These are phyloP conservation scores for Phymorhynchus buccinoides DNA, from an alignment of 1,140 invertebrate species.

Conservation along the genomic window DNA sequence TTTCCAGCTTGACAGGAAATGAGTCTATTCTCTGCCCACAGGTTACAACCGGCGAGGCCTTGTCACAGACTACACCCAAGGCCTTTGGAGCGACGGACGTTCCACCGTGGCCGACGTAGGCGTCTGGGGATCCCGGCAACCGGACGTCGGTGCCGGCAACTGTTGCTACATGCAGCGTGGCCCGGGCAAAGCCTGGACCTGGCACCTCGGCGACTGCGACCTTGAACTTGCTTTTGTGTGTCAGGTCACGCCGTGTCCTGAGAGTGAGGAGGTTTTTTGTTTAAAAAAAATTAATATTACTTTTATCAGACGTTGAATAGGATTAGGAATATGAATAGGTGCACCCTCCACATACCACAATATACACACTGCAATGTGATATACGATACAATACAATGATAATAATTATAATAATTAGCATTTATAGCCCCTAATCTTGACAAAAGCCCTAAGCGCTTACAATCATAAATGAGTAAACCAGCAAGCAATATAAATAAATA, in stretches of 20 bases:
- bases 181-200: slow-evolving; percentile 31
- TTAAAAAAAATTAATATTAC: background rate
- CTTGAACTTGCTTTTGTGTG: slow-evolving; percentile 45
- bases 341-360: too few relatives aligned
- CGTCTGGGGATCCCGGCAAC: slow-evolving; percentile 46
- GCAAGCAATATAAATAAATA: too few relatives aligned
- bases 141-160: slow-evolving; percentile 31
- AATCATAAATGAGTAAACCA: too few relatives aligned
- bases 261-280: slow-evolving; percentile 42
- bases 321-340: too few relatives aligned
- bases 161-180: slow-evolving; percentile 37
- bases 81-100: slow-evolving; percentile 48
- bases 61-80: background rate
- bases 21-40: background rate
- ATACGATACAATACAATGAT: too few relatives aligned
- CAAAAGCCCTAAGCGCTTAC: too few relatives aligned
- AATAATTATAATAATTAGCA: too few relatives aligned
- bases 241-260: slow-evolving; percentile 44
- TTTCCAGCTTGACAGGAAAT: background rate
- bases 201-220: slow-evolving; percentile 47
- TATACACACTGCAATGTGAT: too few relatives aligned
- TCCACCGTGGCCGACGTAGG: slow-evolving; percentile 41
- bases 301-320: background rate
- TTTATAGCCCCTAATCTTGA: too few relatives aligned
- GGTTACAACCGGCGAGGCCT: slow-evolving; percentile 44